These are phyloP conservation scores for Catamblyrhynchus diadema DNA, from an alignment of 2,797 vertebrate genomes.

Conservation along the genomic window DNA sequence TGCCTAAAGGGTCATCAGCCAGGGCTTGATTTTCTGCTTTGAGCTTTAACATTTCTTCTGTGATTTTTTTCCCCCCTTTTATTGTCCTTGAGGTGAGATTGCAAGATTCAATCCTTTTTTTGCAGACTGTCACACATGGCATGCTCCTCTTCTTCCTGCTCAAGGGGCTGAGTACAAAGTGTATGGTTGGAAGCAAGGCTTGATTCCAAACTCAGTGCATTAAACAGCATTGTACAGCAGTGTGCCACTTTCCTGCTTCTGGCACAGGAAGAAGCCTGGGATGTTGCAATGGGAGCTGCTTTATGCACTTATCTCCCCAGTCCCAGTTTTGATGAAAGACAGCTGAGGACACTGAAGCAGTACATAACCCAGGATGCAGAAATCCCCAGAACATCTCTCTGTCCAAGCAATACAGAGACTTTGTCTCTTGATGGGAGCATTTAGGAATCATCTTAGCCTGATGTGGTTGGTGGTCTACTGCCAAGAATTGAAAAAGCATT, in stretches of 20 bases:
- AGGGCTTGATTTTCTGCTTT: not conserved
- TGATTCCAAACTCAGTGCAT: not conserved
- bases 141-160: not conserved
- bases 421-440: not conserved
- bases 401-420: not conserved
- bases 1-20: not conserved
- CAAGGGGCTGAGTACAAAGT: not conserved
- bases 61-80: not conserved
- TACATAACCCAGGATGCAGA: not conserved
- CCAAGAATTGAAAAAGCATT: not conserved
- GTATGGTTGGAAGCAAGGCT: not conserved
- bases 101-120: not conserved
- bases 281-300: not conserved
- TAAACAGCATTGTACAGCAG: not conserved
- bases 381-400: not conserved
- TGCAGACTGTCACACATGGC: not conserved
- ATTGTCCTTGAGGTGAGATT: not conserved
- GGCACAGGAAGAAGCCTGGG: not conserved
- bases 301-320: not conserved
- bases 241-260: not conserved
- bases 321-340: not conserved
- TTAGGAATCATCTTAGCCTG: not conserved
- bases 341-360: not conserved
- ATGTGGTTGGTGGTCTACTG: not conserved
- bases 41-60: not conserved